A percentile compares a stretch with the other conserved stretches of the same genome.
Evolutionary conservation across 2,797 vertebrate species (phyloP).

Genomic region (Columba guinea): DNA sequence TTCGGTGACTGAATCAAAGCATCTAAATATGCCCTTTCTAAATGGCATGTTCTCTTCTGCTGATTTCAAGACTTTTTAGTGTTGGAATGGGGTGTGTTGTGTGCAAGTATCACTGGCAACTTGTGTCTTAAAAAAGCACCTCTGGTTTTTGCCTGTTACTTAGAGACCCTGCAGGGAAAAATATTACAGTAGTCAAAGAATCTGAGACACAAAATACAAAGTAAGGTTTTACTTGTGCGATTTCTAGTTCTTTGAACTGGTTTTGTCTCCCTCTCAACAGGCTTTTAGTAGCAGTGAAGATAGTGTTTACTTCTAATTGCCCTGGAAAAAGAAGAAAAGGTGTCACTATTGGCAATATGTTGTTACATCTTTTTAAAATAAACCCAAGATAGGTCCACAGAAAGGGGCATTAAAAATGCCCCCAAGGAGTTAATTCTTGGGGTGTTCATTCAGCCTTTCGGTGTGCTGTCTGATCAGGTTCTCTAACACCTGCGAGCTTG

Average conservation of each 20-base stretch:
- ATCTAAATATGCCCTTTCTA: neutral
- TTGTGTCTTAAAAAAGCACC: neutral
- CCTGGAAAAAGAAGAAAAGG: neutral
- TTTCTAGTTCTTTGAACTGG: neutral
- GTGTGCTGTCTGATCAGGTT: neutral
- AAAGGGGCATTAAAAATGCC: neutral
- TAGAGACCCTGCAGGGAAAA: neutral
- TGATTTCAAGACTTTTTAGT: neutral
- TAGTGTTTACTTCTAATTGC: neutral
- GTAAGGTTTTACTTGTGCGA: neutral
- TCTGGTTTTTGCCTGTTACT: neutral
- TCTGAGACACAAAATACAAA: neutral
- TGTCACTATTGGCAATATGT: neutral
- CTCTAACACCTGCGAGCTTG: rapidly evolving
- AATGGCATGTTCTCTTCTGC: neutral
- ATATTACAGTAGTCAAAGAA: neutral
- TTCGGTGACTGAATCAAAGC: neutral
- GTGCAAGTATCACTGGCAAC: neutral
- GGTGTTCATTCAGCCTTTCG: neutral
- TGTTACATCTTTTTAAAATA: neutral
- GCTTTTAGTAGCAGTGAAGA: neutral
- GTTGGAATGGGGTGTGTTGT: neutral
- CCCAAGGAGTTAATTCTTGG: neutral
- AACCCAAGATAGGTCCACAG: neutral
- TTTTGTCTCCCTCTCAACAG: neutral